phyloP scores from a whole-genome alignment of 1,140 invertebrate genomes.

The Chlorops oryzae region DNA sequence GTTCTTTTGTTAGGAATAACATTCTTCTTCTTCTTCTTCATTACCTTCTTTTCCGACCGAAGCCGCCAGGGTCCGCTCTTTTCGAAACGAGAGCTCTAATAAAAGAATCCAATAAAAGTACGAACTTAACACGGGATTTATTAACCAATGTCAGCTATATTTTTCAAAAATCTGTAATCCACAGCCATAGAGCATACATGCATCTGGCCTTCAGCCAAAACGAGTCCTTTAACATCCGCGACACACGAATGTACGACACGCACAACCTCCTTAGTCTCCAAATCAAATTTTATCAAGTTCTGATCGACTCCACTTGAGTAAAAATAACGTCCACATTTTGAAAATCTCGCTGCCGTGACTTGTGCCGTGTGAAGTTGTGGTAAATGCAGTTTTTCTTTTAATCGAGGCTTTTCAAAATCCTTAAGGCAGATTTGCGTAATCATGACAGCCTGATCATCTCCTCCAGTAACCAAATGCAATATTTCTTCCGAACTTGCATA shows the following conservation, averaged over 20 bases:
- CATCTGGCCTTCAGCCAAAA: background rate
- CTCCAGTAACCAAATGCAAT: slow-evolving; percentile 35
- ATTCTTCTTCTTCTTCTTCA: too few relatives aligned
- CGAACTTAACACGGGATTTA: too few relatives aligned
- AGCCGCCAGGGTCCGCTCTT: too few relatives aligned
- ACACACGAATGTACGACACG: slow-evolving; percentile 8
- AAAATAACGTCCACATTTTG: background rate
- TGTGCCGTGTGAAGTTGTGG: slow-evolving; percentile 16
- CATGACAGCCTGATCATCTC: slow-evolving; percentile 36
- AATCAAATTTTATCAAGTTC: slow-evolving; percentile 13
- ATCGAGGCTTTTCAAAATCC: background rate
- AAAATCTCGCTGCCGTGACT: slow-evolving; percentile 16
- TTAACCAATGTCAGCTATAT: too few relatives aligned
- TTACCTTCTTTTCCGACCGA: too few relatives aligned
- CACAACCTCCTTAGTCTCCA: background rate
- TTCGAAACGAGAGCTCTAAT: too few relatives aligned
- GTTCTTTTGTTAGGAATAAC: too few relatives aligned
- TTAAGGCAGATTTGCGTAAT: slow-evolving; percentile 14
- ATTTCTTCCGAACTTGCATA: background rate
- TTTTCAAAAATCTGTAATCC: slow-evolving; percentile 16
- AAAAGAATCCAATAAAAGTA: too few relatives aligned
- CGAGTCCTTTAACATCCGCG: slow-evolving; percentile 20
- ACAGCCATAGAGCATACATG: slow-evolving; percentile 16
- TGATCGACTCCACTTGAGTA: slow-evolving; percentile 21
- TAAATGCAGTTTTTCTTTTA: background rate